Conservation (phyloP, 2,888 invertebrate genomes). For the Thymelicus sylvestris region DNA sequence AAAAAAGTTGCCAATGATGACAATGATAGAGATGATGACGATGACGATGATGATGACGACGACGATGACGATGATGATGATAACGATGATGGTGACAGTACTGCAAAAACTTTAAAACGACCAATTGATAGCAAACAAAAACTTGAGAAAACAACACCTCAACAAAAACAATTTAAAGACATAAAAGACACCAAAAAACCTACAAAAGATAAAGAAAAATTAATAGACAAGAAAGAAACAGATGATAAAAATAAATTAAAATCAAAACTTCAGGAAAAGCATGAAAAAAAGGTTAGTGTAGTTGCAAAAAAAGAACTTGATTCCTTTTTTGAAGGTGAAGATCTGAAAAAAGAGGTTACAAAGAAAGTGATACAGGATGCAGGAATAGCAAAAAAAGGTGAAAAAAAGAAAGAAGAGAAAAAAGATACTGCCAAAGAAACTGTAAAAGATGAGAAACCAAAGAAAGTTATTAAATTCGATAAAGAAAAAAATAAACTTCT, state of each 20-base stretch:
- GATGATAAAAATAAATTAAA: conserved; percentile 43
- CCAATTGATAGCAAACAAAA: not conserved
- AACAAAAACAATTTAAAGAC: conserved; percentile 11
- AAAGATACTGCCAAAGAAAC: conserved; percentile 51
- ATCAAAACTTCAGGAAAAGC: conserved; percentile 40
- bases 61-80: conserved; percentile 46
- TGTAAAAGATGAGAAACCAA: conserved; percentile 19
- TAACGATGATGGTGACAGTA: conserved; percentile 48
- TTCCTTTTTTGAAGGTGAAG: conserved; percentile 38
- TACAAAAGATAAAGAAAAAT: conserved; percentile 16
- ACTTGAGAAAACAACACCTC: not conserved
- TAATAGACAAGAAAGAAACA: conserved; percentile 12
- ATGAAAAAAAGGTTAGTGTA: conserved; percentile 27
- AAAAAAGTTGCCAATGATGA: conserved; percentile 37
- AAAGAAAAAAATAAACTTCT: conserved; percentile 17
- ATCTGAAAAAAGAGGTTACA: conserved; percentile 49
- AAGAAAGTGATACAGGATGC: conserved; percentile 52
- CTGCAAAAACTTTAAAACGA: not conserved
- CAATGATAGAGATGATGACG: conserved; percentile 40
- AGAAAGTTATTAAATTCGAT: conserved; percentile 16
- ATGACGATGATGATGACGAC: conserved; percentile 42
- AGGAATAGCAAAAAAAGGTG: conserved; percentile 18
- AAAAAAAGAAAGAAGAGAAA: conserved; percentile 47
- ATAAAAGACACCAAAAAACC: conserved; percentile 17
- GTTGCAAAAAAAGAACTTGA: conserved; percentile 33